Percentiles rank a stretch among this genome's conserved stretches.
Evolutionary conservation across 2,113 vertebrate genomes (phyloP).

Genomic region (Cynopterus brachyotis): DNA sequence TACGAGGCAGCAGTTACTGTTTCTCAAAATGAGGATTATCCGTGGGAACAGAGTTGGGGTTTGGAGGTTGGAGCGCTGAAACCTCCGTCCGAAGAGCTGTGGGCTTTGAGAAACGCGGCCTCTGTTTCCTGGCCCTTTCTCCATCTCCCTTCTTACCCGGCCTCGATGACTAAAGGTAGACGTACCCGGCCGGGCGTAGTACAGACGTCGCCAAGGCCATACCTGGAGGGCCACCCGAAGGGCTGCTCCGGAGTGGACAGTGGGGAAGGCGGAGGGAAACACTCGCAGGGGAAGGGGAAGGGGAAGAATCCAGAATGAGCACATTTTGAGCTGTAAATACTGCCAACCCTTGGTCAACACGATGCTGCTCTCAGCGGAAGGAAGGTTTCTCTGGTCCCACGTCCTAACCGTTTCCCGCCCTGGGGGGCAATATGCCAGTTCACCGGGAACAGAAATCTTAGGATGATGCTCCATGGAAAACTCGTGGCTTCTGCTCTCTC

Average conservation of each 20-base stretch:
- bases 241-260: too few relatives aligned
- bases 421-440: neutral
- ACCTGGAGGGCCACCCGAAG: neutral
- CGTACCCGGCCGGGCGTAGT: neutral
- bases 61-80: neutral
- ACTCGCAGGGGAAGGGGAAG: neutral
- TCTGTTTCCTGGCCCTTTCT: neutral
- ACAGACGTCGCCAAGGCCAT: neutral
- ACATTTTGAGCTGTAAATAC: neutral
- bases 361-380: neutral
- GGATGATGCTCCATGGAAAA: slow-evolving; percentile 23
- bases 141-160: neutral
- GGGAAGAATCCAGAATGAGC: neutral
- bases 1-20: neutral
- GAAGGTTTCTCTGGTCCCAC: neutral
- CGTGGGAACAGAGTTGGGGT: too few relatives aligned
- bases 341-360: neutral
- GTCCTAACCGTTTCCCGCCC: neutral
- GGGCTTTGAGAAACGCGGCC: neutral
- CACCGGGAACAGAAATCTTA: neutral
- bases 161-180: neutral
- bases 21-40: neutral
- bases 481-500: slow-evolving; percentile 40
- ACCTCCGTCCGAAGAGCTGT: neutral
- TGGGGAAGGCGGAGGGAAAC: neutral